Evolutionary conservation across 2,797 vertebrate genomes (phyloP), one percentile per base, ranked within the genome.

Genomic region (Pseudocheirus occidentalis): DNA sequence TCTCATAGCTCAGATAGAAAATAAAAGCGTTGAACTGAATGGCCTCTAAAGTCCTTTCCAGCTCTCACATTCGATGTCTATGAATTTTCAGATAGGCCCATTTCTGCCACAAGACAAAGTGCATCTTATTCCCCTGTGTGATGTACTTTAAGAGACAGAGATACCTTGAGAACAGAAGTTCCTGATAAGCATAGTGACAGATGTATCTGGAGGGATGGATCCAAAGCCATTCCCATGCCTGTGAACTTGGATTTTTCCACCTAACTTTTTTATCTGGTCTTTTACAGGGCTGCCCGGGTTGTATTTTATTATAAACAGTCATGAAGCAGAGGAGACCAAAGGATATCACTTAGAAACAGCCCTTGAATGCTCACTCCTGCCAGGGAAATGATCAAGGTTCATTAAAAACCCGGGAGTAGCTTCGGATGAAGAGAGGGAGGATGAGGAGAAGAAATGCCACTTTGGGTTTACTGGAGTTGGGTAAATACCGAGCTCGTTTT

Each of bases 341-440:
- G 18, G 66, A 40, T 21, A 7, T 40, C n/a, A 0, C n/a, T 40
- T 73, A 21, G 66, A 73, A 81, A 46, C n/a, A 24, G 18, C 2
- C 66, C 66, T 46, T 81, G 66, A 18, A 7, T 46, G n/a, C 66
- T 46, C n/a, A 24, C 66, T 58, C 46, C 73, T 54, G 89, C 59
- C 4, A 7, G 14, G 92, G 55, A 93, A 95, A 58, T 52, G 55
- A 96, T 58, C 34, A 7, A 0, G 2, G 53, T 55, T 50, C 24
- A 87, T 52, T 10, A 52, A 92, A 97, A 96, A 40, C 62, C 6
- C 28, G n/a, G 14, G n/a, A 31, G n/a, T 91, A 93, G 94, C 12
- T 9, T 53, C 11, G 1, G 46, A 27, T 27, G 40, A 87, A 90
- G 55, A 46, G 66, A 50, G 54, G 24, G 53, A 93, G 10, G 57